These are phyloP conservation scores for Ptychodera flava DNA, from an alignment of 35 echinoderm and acorn worm species.

Conservation along the genomic window DNA sequence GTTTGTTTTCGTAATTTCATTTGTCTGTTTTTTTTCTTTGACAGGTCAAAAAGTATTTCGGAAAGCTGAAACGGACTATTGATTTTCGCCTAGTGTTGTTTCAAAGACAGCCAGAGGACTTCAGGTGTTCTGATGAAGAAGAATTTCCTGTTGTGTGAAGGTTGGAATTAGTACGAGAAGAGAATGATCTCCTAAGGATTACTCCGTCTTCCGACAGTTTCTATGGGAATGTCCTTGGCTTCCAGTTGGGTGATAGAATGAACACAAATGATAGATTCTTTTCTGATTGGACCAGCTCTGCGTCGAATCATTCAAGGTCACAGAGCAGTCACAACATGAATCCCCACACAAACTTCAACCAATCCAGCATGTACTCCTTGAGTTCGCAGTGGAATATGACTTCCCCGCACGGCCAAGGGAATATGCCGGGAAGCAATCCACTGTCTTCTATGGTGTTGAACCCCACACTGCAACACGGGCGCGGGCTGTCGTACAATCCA, in stretches of 20 bases:
- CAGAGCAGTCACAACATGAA: neutral
- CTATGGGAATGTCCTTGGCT: neutral
- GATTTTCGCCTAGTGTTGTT: no score
- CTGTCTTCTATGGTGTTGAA: neutral
- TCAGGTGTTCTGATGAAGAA: no score
- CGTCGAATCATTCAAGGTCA: neutral
- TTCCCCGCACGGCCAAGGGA: neutral
- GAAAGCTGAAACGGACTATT: no score
- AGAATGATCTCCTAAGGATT: no score
- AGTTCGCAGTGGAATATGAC: neutral
- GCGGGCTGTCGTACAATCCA: neutral
- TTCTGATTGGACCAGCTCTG: neutral
- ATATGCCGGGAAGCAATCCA: neutral
- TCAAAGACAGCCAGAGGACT: no score
- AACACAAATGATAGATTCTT: neutral
- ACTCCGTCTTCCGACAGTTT: no score
- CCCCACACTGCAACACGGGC: neutral
- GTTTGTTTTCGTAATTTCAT: no score
- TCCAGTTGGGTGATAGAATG: neutral
- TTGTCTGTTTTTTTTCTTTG: no score
- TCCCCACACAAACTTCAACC: neutral
- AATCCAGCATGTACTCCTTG: neutral
- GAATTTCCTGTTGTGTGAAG: no score
- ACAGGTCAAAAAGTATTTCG: no score
- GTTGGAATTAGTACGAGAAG: no score